Evolutionary conservation across 2,888 invertebrate species (phyloP).

Genomic region (Cantharis rustica): DNA sequence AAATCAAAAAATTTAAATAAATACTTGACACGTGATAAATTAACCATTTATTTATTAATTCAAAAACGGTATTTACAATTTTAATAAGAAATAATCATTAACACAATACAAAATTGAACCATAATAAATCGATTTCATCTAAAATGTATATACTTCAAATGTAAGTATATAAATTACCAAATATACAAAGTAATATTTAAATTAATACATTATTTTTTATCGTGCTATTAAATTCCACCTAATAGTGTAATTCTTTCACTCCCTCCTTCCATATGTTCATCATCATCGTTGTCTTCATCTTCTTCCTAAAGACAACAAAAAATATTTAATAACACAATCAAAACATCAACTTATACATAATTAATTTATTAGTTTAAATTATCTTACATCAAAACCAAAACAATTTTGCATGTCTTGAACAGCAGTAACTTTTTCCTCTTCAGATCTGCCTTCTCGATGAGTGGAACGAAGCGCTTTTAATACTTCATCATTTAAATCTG

Average conservation of each 20-base stretch:
- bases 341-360: neutral
- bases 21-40: neutral
- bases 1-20: neutral
- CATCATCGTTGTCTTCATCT: constrained; percentile 59
- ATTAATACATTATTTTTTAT: neutral
- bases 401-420: constrained; percentile 78
- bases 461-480: constrained; percentile 54
- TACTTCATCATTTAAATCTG: constrained; percentile 57
- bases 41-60: neutral
- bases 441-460: constrained; percentile 48
- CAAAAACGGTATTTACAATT: neutral
- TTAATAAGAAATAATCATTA: neutral
- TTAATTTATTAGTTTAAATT: neutral
- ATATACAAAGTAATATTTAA: neutral
- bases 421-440: constrained; percentile 53
- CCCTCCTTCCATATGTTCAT: constrained; percentile 50
- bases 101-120: neutral
- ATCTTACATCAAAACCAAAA: constrained; percentile 81
- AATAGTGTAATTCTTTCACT: constrained; percentile 52
- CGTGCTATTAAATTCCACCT: constrained; percentile 31
- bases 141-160: neutral
- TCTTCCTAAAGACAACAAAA: constrained; percentile 48
- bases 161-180: neutral
- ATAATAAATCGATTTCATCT: neutral
- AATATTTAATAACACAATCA: neutral